phyloP scores from a whole-genome alignment of 2,888 invertebrate genomes.

The Clostera curtula region DNA sequence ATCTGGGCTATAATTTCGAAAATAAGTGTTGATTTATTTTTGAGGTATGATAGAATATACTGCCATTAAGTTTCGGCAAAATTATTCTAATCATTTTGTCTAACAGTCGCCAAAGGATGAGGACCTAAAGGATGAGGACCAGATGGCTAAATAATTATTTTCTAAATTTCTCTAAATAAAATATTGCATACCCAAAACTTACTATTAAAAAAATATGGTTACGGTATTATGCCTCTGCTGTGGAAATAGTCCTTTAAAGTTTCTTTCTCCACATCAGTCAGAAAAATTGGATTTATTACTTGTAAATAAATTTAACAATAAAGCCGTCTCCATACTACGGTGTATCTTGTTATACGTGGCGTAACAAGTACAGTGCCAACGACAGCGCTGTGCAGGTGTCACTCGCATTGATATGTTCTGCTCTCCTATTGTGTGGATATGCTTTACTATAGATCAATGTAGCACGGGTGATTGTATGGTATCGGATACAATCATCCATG shows the following conservation, averaged over 20 bases:
- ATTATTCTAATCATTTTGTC: no score
- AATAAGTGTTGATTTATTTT: no score
- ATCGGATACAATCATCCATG: no score
- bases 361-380: conserved; percentile 54
- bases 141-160: no score
- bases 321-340: conserved; percentile 18
- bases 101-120: no score
- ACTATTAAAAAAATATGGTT: background rate
- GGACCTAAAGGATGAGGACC: no score
- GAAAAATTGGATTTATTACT: background rate
- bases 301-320: conserved; percentile 1
- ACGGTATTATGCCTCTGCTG: background rate
- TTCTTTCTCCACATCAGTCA: background rate
- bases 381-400: conserved; percentile 26
- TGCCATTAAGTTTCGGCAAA: no score
- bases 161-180: background rate
- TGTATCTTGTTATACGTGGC: conserved; percentile 49
- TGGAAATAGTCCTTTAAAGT: background rate
- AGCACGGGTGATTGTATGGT: no score
- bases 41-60: no score
- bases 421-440: no score
- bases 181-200: background rate
- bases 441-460: no score
- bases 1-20: no score
- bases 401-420: conserved; percentile 14